Percentiles rank a stretch among this genome's conserved stretches.
phyloP scores from a whole-genome alignment of 2,797 vertebrate genomes.

The Phaenicophaeus curvirostris region DNA sequence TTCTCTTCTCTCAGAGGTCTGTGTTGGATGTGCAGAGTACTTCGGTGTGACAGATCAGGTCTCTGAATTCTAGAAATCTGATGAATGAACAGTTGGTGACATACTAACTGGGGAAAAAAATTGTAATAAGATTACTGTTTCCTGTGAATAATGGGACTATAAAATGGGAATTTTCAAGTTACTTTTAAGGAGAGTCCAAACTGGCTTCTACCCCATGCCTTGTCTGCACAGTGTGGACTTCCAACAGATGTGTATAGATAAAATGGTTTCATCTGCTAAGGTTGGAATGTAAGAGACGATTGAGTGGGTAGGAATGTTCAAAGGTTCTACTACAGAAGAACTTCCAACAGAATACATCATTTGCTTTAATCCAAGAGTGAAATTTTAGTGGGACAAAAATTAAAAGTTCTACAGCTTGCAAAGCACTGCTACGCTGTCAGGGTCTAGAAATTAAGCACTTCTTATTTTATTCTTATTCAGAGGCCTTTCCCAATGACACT shows the following conservation, averaged over 20 bases:
- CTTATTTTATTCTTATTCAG: background rate
- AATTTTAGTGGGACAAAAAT: background rate
- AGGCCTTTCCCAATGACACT: background rate
- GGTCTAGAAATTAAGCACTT: background rate
- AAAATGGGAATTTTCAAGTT: background rate
- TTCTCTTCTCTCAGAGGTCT: background rate
- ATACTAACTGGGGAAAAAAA: background rate
- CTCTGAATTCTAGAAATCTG: background rate
- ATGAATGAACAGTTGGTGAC: background rate
- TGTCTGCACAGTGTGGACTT: background rate
- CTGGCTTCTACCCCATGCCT: background rate
- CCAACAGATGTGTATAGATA: background rate
- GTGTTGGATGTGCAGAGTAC: background rate
- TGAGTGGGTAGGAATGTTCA: background rate
- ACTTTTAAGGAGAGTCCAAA: background rate
- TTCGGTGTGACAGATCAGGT: background rate
- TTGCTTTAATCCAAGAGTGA: background rate
- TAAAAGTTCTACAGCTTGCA: background rate
- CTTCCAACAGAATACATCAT: background rate
- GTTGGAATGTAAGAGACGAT: background rate
- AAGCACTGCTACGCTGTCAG: background rate
- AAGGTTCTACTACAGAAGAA: background rate
- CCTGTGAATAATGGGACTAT: background rate
- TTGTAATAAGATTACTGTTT: background rate
- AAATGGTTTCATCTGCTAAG: background rate